Evolutionary conservation across 2,888 invertebrate species (phyloP).

Genomic region (Balanococcus diminutus): DNA sequence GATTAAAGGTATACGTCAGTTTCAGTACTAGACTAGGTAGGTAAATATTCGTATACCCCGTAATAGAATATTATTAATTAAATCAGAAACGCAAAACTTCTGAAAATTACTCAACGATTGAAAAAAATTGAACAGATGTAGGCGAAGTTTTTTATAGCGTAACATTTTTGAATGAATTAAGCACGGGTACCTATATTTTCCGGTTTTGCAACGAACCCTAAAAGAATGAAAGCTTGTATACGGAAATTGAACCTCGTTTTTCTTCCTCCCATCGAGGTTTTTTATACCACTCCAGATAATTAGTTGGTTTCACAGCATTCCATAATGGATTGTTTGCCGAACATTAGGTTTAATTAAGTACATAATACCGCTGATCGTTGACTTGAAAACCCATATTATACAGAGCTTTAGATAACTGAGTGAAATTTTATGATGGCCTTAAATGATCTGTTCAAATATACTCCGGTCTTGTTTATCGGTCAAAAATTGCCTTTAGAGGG

Average conservation of each 20-base stretch:
- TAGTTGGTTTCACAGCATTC: not conserved
- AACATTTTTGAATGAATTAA: not conserved
- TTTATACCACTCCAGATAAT: not conserved
- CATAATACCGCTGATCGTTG: not conserved
- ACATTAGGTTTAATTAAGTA: not conserved
- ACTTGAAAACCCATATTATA: not conserved
- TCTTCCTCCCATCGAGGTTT: not conserved
- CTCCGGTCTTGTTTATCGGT: not conserved
- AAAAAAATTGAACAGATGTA: not conserved
- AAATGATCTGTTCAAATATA: not conserved
- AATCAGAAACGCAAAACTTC: not conserved
- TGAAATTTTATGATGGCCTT: not conserved
- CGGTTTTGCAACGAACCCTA: not conserved
- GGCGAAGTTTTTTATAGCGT: not conserved
- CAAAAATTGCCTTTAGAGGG: not conserved
- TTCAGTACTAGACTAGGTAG: too few species aligned
- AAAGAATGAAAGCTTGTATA: not conserved
- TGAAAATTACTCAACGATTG: not conserved
- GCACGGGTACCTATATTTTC: not conserved
- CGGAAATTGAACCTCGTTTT: not conserved
- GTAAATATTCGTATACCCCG: too few species aligned
- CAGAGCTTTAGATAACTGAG: not conserved
- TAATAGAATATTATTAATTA: not conserved
- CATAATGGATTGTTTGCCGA: not conserved
- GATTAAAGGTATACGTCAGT: too few species aligned